Base-by-base conservation (phyloP, 2,888 invertebrate genomes). In the Gasteruption jaculator region DNA sequence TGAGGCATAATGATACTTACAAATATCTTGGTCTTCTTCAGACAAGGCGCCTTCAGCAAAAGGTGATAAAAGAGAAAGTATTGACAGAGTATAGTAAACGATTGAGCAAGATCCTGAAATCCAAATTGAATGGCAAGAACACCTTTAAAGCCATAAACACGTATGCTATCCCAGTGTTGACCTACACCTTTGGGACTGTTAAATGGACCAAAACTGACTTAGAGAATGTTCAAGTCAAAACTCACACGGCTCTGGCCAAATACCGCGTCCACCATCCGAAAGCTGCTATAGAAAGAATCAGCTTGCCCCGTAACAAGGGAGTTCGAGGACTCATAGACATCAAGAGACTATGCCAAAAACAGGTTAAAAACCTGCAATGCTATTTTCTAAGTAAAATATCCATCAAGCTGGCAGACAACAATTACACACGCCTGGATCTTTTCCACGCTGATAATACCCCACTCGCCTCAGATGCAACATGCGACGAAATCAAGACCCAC, bases 181-280 rank as follows among this genome's bases (percentile, higher is more conserved):
- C 6, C 8, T 29, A 29, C 29, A 8, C 8, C 6, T 29, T 29
- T 14, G 29, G 29, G 5, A 29, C 12, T 11, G 11, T 29, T 7
- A 29, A 11, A 11, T 29, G 29, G 29, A n/a, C 6, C 8, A 29
- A 29, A 29, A n/a, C n/a, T n/a, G n/a, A n/a, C n/a, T n/a, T n/a
- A n/a, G n/a, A n/a, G n/a, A n/a, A n/a, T n/a, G n/a, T 29, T 7
- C 11, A 29, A 8, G 5, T n/a, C 6, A 29, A 6, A 5, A 29
- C 29, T 5, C 6, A 14, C 6, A 29, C 6, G 6, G 12, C 11
- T 11, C 11, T 29, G 12, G 12, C 29, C 5, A 29, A 5, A 11
- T 14, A 29, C 29, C 6, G 11, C 6, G n/a, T 8, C 5, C 8
- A 11, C 11, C 29, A 29, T 29, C 29, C 29, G 6, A 6, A 14